phyloP scores from a whole-genome alignment of 2,888 invertebrate species.

The Philhelius pedissequus region DNA sequence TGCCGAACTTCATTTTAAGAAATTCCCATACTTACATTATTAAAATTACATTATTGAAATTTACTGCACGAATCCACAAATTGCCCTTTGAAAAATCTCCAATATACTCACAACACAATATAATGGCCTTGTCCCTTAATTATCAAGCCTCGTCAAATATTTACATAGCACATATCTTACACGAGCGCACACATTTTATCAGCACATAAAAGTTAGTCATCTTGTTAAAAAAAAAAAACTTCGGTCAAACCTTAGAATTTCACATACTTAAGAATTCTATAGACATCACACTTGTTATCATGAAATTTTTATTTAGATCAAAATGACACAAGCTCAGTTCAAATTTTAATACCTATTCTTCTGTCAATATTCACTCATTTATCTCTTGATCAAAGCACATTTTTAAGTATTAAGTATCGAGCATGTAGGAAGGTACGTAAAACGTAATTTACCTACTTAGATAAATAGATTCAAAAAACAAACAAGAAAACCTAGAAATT shows the following conservation, averaged over 20 bases:
- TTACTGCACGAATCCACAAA: too few species aligned
- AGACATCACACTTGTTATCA: neutral
- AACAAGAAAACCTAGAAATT: slow-evolving; percentile 26
- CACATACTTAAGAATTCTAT: neutral
- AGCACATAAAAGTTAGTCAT: neutral
- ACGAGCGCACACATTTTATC: too few species aligned
- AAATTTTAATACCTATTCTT: neutral
- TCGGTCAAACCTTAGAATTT: neutral
- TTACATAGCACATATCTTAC: neutral
- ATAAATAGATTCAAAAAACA: neutral
- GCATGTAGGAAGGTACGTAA: neutral
- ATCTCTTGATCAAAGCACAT: slow-evolving; percentile 14
- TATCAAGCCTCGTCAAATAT: neutral
- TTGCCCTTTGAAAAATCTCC: neutral
- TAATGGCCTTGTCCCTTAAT: neutral
- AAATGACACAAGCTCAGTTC: neutral
- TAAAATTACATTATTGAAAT: too few species aligned
- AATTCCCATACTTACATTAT: too few species aligned
- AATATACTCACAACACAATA: neutral
- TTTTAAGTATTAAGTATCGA: neutral
- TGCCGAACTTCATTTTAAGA: too few species aligned
- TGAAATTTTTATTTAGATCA: neutral
- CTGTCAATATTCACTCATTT: slow-evolving; percentile 26
- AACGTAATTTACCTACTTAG: too few species aligned
- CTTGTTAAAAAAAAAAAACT: neutral